phyloP scores from a whole-genome alignment of 2,113 vertebrate genomes.

The Sphyrna mokarran region DNA sequence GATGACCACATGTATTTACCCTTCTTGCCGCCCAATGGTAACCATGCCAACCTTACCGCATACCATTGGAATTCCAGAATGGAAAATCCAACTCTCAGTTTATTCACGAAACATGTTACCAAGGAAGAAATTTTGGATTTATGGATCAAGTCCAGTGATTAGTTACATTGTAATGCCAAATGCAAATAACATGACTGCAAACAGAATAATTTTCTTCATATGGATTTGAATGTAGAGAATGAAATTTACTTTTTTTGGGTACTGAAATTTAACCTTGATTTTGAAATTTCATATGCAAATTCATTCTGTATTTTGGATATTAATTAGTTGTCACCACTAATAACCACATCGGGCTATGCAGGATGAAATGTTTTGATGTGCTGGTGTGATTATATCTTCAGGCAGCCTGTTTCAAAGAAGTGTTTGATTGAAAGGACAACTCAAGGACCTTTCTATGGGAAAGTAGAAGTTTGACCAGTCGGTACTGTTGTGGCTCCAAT shows the following conservation, averaged over 20 bases:
- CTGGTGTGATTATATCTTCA: background rate
- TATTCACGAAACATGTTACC: background rate
- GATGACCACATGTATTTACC: too few relatives aligned
- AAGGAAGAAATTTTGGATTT: background rate
- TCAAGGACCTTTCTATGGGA: background rate
- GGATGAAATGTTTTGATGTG: slow-evolving; percentile 17
- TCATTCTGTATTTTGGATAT: background rate
- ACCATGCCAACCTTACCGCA: too few relatives aligned
- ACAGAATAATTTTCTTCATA: background rate
- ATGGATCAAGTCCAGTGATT: background rate
- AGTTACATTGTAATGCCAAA: background rate
- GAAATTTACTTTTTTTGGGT: background rate
- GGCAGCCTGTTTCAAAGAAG: slow-evolving; percentile 6
- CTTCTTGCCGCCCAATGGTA: too few relatives aligned
- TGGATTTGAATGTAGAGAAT: background rate
- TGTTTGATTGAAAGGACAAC: background rate
- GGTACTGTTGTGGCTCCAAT: background rate
- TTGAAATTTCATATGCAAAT: slow-evolving; percentile 18
- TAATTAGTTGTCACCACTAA: background rate
- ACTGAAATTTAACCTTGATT: background rate
- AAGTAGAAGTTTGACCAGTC: background rate
- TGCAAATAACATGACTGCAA: background rate
- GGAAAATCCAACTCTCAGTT: background rate
- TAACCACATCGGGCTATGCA: background rate
- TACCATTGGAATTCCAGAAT: too few relatives aligned